Evolutionary conservation across 2,113 vertebrate species (phyloP).

Genomic region (Nyctereutes procyonoides): DNA sequence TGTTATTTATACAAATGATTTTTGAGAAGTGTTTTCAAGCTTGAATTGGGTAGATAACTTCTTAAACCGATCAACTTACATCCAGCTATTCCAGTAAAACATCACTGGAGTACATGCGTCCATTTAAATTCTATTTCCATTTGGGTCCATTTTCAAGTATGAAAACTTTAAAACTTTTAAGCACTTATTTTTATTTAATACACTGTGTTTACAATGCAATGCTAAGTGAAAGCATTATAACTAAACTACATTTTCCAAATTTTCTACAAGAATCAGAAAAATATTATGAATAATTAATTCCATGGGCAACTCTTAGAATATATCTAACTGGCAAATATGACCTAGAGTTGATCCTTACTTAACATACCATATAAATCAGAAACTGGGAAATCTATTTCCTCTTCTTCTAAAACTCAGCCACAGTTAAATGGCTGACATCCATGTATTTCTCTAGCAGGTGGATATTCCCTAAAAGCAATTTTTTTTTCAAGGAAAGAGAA

Average conservation of each 20-base stretch:
- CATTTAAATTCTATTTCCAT: neutral
- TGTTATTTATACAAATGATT: conserved; percentile 17
- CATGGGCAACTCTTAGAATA: neutral
- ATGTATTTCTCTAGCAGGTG: neutral
- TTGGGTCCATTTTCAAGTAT: conserved; percentile 13
- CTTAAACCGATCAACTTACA: neutral
- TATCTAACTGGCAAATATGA: neutral
- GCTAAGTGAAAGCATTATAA: neutral
- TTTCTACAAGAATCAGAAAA: conserved; percentile 35
- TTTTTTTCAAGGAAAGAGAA: conserved; percentile 8
- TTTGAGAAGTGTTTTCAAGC: conserved; percentile 24
- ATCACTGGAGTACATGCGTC: neutral
- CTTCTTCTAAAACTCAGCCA: neutral
- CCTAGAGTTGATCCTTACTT: neutral
- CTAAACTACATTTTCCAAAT: neutral
- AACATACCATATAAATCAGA: neutral
- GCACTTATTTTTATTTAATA: conserved; percentile 1
- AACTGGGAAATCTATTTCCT: neutral
- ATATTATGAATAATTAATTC: neutral
- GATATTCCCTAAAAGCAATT: neutral
- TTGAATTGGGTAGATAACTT: conserved; percentile 8
- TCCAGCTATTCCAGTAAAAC: neutral
- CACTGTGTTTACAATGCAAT: neutral
- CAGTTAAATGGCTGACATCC: neutral
- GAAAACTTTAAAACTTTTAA: neutral